Conservation (phyloP, 2,797 vertebrate species). For the Eulemur rubriventer region DNA sequence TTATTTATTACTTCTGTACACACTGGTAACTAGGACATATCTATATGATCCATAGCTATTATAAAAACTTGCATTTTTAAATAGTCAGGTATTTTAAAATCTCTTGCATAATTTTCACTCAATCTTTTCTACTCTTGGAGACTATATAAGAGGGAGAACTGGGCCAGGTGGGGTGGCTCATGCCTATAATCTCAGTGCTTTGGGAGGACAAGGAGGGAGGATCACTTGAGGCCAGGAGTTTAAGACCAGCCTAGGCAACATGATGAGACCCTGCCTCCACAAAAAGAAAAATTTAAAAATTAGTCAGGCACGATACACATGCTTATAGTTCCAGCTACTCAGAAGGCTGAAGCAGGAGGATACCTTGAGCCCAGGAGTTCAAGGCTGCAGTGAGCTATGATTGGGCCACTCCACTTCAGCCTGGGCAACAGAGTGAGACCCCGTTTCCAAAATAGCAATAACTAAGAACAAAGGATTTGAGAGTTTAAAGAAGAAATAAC, state of each 20-base stretch:
- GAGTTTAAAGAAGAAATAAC: conserved; percentile 18
- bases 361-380: background rate
- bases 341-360: background rate
- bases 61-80: background rate
- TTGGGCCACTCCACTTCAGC: background rate
- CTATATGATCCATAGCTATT: background rate
- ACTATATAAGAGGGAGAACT: background rate
- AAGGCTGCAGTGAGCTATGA: background rate
- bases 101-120: background rate
- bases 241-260: background rate
- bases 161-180: background rate
- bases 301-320: background rate
- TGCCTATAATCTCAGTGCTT: background rate
- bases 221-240: background rate
- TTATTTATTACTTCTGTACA: background rate
- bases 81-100: background rate
- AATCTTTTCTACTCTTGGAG: background rate
- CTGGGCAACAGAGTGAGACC: background rate
- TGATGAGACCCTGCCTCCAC: background rate
- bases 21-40: background rate
- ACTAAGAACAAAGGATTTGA: background rate
- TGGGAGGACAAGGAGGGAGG: background rate
- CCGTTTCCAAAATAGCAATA: background rate
- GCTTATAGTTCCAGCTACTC: background rate
- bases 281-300: no score